Base-by-base conservation (phyloP, 1,140 invertebrate genomes). In the Chrysopa pallens region DNA sequence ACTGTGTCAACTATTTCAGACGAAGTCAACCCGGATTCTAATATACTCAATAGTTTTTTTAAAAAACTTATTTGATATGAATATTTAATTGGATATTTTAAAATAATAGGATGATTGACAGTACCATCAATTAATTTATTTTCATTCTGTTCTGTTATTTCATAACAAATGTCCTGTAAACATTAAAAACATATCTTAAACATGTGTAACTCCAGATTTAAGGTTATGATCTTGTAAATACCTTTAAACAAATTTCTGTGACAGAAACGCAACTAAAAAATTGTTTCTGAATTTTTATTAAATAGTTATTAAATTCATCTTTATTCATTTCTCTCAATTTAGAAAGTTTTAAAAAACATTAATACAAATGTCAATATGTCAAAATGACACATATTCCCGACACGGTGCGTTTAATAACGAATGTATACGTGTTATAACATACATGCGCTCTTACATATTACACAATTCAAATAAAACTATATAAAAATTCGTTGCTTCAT, bases 1-100 rank as follows among this genome's bases (percentile, higher is more conserved):
- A 70, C 23, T 17, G 54, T 50, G 46, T 67, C 66, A 38, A 61
- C 45, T 39, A 68, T 54, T 52, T 63, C 63, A 42, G 50, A 31
- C 13, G 43, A 48, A 39, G 50, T 38, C 42, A 58, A 47, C 46
- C 68, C 65, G 29, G 69, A 50, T 51, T 63, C 41, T 29, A 58
- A 41, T 9, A 71, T 62, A 23, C 69, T 38, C 40, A 48, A 44
- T 52, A 23, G 17, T 23, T 23, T 23, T 5, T 68, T 69, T 36
- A 69, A 46, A 54, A 70, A 70, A 28, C 55, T 51, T 50, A 54
- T 61, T 46, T 64, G 65, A 51, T 70, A 70, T 2, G 61, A 59
- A 36, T 50, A 47, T 51, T 63, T 64, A 15, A 68, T 45, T 8
- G 68, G 65, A 51, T 61, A 64, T 41, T 58, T 58, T 17, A 55